Evolutionary conservation across 2,888 invertebrate species (phyloP), one percentile per base, ranked within the genome.

Genomic region (Caenorhabditis plicata): DNA sequence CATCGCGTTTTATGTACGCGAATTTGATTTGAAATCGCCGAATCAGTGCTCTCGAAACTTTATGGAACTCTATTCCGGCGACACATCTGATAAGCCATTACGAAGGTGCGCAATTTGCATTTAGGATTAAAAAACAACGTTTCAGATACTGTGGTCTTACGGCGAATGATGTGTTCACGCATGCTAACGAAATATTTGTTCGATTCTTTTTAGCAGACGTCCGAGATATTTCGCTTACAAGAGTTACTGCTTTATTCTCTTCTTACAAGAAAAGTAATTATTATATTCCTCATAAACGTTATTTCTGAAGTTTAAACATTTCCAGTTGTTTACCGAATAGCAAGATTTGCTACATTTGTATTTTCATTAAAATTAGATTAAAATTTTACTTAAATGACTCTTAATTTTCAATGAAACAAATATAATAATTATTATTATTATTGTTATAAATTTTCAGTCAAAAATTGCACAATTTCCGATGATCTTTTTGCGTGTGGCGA

Each of bases 11-110:
- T 75, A 74, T 49, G 65, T 79, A 23, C 64, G 73, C 25, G 63
- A 74, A 7, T 80, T 80, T 35, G 40, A 62, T 5, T 50, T 80
- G 43, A 73, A 68, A 8, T 47, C 61, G 23, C 78, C 78, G 7
- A 80, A 80, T 63, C 71, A 75, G 42, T 80, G 80, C 58, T 54
- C 46, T n/a, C 53, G 71, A 13, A 80, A 80, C 44, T 77, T 74
- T 47, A 50, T 80, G 11, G 80, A 78, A 61, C 60, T 80, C 9
- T 80, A 77, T 55, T 67, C 71, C 2, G 75, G 77, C 5, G 61
- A 65, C 47, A 75, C 68, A 1, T 70, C 75, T 11, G 69, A 71
- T 25, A 67, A 68, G 53, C 77, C 54, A 23, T 48, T 52, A 33
- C 64, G 55, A 57, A 54, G 50, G 68, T 72, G 13, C 9, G 45